Percentiles rank a stretch among this genome's conserved stretches.
These are phyloP conservation scores for Ctenopoma multispine DNA, from an alignment of 2,797 vertebrate genomes.

Conservation along the genomic window DNA sequence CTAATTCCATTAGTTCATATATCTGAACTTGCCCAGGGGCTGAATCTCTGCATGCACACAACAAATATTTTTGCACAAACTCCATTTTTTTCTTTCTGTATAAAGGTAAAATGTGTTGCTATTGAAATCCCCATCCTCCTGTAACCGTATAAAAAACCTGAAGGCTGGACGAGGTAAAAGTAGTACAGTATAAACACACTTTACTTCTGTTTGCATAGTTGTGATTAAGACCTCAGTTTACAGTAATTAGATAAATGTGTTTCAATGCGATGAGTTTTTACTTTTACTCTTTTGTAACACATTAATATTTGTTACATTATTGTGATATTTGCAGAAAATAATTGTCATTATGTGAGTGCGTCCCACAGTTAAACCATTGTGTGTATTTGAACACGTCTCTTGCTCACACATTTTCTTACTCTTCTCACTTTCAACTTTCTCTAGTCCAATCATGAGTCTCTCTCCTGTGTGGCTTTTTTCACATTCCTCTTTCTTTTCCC, in stretches of 20 bases:
- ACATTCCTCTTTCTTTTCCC: slow-evolving; percentile 4
- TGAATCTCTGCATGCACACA: background rate
- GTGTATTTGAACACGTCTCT: slow-evolving; percentile 48
- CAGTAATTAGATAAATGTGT: slow-evolving; percentile 39
- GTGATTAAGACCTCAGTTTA: slow-evolving; percentile 23
- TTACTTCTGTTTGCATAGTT: slow-evolving; percentile 5
- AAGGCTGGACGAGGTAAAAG: slow-evolving; percentile 2
- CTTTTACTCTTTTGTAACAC: slow-evolving; percentile 36
- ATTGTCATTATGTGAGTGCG: slow-evolving; percentile 43
- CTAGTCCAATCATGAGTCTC: slow-evolving; percentile 32
- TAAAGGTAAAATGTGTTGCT: background rate
- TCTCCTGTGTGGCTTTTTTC: slow-evolving; percentile 12
- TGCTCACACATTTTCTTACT: slow-evolving; percentile 29
- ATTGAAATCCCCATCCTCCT: background rate
- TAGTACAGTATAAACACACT: background rate
- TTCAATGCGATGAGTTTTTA: slow-evolving; percentile 28
- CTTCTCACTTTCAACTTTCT: slow-evolving; percentile 36
- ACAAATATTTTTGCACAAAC: background rate
- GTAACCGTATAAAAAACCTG: background rate
- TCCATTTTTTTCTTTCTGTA: background rate
- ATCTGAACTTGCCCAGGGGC: background rate
- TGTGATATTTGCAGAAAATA: slow-evolving; percentile 56
- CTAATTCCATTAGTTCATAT: background rate
- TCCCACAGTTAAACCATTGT: slow-evolving; percentile 46
- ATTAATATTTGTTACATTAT: slow-evolving; percentile 53